These are phyloP conservation scores for Syngnathus scovelli DNA, from an alignment of 2,113 vertebrate species.

Conservation along the genomic window DNA sequence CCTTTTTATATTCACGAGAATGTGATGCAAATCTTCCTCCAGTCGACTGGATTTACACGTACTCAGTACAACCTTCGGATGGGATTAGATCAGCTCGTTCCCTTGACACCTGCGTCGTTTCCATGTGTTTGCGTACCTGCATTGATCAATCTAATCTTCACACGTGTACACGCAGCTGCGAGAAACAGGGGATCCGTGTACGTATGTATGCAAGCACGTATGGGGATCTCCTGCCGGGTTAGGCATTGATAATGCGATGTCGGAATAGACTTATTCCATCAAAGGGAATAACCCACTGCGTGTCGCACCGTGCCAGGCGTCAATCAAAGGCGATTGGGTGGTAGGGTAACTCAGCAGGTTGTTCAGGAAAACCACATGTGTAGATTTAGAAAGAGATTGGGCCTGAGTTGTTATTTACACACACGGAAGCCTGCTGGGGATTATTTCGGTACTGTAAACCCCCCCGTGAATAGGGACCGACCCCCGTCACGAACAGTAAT, in stretches of 20 bases:
- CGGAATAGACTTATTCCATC: conserved; percentile 38
- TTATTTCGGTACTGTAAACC: conserved; percentile 8
- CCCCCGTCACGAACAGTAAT: neutral
- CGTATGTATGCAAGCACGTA: conserved; percentile 1
- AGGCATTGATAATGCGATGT: conserved; percentile 40
- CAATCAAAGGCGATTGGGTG: conserved; percentile 12
- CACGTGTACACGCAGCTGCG: conserved; percentile 36
- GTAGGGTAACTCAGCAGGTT: conserved; percentile 10
- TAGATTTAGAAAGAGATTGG: neutral
- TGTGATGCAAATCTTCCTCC: conserved; percentile 25
- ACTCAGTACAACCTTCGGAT: conserved; percentile 29
- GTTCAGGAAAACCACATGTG: conserved; percentile 13
- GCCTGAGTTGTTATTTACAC: conserved; percentile 19
- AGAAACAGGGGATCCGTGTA: conserved; percentile 25
- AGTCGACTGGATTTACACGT: conserved; percentile 25
- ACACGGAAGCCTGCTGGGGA: conserved; percentile 1
- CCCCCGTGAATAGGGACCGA: neutral
- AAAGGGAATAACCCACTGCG: conserved; percentile 47
- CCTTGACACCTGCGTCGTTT: conserved; percentile 22
- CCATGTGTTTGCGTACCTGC: conserved; percentile 26
- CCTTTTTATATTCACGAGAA: conserved; percentile 12
- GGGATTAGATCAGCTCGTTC: conserved; percentile 52
- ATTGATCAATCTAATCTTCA: conserved; percentile 48
- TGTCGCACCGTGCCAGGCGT: conserved; percentile 16
- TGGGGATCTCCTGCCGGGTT: conserved; percentile 40